phyloP scores from a whole-genome alignment of 2,888 invertebrate genomes.

The Rhorus exstirpatorius region DNA sequence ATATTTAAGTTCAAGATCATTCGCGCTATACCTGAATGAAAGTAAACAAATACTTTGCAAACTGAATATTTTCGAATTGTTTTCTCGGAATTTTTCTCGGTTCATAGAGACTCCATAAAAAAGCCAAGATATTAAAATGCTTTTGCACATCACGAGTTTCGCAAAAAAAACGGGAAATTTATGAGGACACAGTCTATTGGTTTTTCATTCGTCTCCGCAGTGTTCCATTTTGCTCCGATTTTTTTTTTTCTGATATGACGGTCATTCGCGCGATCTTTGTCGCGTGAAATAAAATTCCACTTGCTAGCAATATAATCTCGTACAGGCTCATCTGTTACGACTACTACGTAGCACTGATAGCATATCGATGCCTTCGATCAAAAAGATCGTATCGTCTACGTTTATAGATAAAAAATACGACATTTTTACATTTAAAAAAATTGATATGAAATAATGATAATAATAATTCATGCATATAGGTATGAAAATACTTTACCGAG shows the following conservation, averaged over 20 bases:
- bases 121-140: too few species aligned
- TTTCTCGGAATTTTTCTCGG: too few species aligned
- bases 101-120: too few species aligned
- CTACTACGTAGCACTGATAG: constrained; percentile 25
- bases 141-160: too few species aligned
- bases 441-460: constrained; percentile 38
- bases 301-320: constrained; percentile 46
- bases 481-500: constrained; percentile 58
- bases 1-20: too few species aligned
- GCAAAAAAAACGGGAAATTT: too few species aligned
- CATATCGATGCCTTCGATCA: background rate
- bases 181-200: too few species aligned
- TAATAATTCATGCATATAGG: constrained; percentile 28
- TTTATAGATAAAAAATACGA: background rate
- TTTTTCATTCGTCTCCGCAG: too few species aligned
- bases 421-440: background rate
- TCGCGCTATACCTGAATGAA: too few species aligned
- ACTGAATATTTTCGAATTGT: too few species aligned
- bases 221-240: too few species aligned
- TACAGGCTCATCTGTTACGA: constrained; percentile 24
- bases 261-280: constrained; percentile 55
- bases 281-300: constrained; percentile 47
- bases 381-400: constrained; percentile 15
- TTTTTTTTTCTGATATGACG: constrained; percentile 1
- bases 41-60: too few species aligned